phyloP scores from a whole-genome alignment of 2,888 invertebrate genomes.

The Euzetes globulus region DNA sequence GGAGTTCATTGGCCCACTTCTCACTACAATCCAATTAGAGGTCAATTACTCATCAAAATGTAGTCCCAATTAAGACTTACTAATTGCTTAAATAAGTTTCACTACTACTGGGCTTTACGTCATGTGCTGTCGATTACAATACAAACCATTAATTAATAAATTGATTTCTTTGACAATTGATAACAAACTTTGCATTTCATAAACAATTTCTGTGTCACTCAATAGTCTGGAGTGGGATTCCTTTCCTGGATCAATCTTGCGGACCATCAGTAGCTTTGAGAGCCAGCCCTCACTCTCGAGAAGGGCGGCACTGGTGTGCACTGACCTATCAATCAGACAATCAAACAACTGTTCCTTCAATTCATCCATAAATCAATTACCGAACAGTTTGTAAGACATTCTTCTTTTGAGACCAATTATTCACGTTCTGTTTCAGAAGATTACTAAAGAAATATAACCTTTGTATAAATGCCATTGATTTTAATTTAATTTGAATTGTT shows the following conservation, averaged over 20 bases:
- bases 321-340: not conserved
- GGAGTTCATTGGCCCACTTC: slow-evolving; percentile 65
- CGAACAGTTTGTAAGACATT: not conserved
- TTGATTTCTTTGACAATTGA: not conserved
- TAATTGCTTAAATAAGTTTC: slow-evolving; percentile 79
- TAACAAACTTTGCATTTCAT: slow-evolving; percentile 63
- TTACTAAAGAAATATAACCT: not conserved
- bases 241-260: slow-evolving; percentile 86
- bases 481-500: not conserved
- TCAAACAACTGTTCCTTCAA: not conserved
- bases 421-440: not conserved
- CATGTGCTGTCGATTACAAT: slow-evolving; percentile 58
- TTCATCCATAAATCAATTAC: not conserved
- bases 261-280: slow-evolving; percentile 61
- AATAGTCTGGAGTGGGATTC: slow-evolving; percentile 94
- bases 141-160: not conserved
- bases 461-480: slow-evolving; percentile 7
- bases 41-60: too few relatives aligned
- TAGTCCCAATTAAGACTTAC: too few relatives aligned
- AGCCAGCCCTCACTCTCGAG: slow-evolving; percentile 41
- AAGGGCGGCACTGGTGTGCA: not conserved
- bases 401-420: not conserved
- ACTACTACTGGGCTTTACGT: slow-evolving; percentile 80
- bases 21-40: slow-evolving; percentile 54
- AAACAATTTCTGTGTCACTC: slow-evolving; percentile 90